phyloP scores from a whole-genome alignment of 2,888 invertebrate genomes.

The Hymenopus coronatus region DNA sequence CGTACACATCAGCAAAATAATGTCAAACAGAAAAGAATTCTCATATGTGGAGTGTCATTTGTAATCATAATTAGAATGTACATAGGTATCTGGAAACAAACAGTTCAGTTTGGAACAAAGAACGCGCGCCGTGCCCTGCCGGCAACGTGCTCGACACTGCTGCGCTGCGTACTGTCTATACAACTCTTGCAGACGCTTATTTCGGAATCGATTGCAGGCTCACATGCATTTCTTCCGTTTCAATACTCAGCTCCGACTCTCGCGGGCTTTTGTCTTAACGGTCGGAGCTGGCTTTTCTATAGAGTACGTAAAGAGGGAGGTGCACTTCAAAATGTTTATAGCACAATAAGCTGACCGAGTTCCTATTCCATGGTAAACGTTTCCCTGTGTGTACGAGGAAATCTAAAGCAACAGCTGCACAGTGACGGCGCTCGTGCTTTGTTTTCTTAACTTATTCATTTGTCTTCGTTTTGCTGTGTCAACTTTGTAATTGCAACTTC shows the following conservation, averaged over 20 bases:
- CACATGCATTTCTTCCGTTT: not conserved
- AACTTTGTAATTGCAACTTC: too few species aligned
- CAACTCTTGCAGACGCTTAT: not conserved
- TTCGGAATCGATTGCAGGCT: not conserved
- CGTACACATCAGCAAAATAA: too few species aligned
- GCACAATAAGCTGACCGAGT: not conserved
- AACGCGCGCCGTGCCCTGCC: not conserved
- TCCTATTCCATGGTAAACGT: not conserved
- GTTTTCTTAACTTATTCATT: too few species aligned
- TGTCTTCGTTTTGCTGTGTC: too few species aligned
- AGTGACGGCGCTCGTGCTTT: not conserved
- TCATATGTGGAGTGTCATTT: too few species aligned
- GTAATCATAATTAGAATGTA: not conserved
- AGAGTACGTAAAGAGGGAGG: not conserved
- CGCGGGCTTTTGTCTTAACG: not conserved
- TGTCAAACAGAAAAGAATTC: too few species aligned
- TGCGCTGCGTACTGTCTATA: not conserved
- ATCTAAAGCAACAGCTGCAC: not conserved
- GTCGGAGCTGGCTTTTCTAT: not conserved
- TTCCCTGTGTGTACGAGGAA: not conserved
- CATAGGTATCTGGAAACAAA: not conserved
- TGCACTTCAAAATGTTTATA: not conserved
- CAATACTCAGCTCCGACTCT: not conserved
- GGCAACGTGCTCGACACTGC: not conserved
- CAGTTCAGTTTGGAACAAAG: not conserved